Evolutionary conservation across 2,113 vertebrate species (phyloP).

Genomic region (Leucopternis melanops): DNA sequence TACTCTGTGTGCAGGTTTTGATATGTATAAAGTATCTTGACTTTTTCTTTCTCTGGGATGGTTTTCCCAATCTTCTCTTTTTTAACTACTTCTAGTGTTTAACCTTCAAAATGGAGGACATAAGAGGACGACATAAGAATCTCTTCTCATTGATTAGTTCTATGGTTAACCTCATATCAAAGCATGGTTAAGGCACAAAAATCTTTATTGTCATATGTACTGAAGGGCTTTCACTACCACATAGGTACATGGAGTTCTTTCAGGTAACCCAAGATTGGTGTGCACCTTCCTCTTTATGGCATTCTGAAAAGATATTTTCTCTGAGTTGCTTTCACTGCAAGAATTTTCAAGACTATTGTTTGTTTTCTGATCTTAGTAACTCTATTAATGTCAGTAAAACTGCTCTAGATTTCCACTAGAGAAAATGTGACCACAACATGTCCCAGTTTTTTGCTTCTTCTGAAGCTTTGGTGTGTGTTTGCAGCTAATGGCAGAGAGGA

Average conservation of each 20-base stretch:
- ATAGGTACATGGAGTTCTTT: not conserved
- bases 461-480: not conserved
- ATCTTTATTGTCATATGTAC: not conserved
- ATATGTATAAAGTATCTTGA: not conserved
- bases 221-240: not conserved
- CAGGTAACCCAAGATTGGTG: not conserved
- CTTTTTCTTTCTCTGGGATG: not conserved
- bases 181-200: not conserved
- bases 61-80: not conserved
- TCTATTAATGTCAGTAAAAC: not conserved
- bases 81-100: not conserved
- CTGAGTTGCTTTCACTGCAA: not conserved
- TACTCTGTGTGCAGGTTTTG: rapidly evolving
- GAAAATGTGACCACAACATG: not conserved
- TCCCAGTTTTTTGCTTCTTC: not conserved
- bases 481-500: not conserved
- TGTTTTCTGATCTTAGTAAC: not conserved
- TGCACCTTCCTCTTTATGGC: not conserved
- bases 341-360: not conserved
- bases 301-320: not conserved
- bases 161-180: not conserved
- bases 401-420: not conserved
- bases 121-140: not conserved
- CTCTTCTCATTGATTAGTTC: not conserved
- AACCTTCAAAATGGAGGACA: not conserved